Percentiles rank a stretch among this genome's conserved stretches.
phyloP scores from a whole-genome alignment of 2,888 invertebrate genomes.

The Eupithecia insigniata region DNA sequence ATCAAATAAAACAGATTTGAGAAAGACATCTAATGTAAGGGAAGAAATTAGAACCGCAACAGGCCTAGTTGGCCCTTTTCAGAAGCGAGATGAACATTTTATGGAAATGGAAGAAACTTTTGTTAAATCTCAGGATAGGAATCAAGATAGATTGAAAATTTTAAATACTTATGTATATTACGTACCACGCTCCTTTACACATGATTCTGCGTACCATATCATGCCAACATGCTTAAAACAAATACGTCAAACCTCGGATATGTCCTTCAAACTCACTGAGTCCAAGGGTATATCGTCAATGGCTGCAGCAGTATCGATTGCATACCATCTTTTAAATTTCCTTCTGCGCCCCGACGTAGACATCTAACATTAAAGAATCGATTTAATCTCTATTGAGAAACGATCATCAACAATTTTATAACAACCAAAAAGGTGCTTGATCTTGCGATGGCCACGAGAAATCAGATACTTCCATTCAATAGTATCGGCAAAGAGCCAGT shows the following conservation, averaged over 20 bases:
- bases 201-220: background rate
- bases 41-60: background rate
- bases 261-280: constrained; percentile 3
- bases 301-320: constrained; percentile 38
- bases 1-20: background rate
- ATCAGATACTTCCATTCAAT: background rate
- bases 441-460: background rate
- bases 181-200: background rate
- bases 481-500: background rate
- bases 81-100: background rate
- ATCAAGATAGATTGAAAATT: background rate
- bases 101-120: background rate
- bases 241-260: constrained; percentile 8
- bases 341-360: constrained; percentile 76
- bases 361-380: constrained; percentile 51
- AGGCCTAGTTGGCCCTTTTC: background rate
- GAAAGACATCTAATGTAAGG: background rate
- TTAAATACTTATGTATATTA: background rate
- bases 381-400: constrained; percentile 20
- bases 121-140: background rate
- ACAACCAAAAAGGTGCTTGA: background rate
- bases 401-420: background rate
- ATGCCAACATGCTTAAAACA: constrained; percentile 1
- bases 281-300: constrained; percentile 6
- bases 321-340: constrained; percentile 30